These are phyloP conservation scores for Promerops cafer DNA, from an alignment of 2,113 vertebrate species.

Conservation along the genomic window DNA sequence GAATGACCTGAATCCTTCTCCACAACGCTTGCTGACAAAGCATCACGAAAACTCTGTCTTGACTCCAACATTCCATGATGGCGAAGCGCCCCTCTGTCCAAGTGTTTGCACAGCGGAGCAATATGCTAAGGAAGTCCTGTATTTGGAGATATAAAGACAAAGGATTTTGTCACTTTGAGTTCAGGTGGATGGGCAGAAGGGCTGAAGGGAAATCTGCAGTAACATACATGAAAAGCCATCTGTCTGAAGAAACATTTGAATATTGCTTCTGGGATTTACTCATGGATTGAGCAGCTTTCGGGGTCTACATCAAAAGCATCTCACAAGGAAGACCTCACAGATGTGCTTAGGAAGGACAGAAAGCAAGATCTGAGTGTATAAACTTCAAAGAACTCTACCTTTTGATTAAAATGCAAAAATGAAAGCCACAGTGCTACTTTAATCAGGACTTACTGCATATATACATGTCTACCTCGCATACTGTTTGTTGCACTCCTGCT, in stretches of 20 bases:
- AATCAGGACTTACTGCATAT: conserved; percentile 61
- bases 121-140: background rate
- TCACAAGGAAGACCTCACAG: conserved; percentile 53
- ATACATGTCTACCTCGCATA: conserved; percentile 74
- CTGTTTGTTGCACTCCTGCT: conserved; percentile 68
- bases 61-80: conserved; percentile 13
- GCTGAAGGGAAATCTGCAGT: background rate
- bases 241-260: background rate
- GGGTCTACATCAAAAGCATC: conserved; percentile 35
- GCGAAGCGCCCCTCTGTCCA: background rate
- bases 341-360: conserved; percentile 43
- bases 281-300: conserved; percentile 32
- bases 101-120: background rate
- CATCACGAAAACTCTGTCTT: background rate
- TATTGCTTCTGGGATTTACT: conserved; percentile 27
- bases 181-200: background rate
- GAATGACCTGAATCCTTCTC: background rate
- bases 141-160: conserved; percentile 27
- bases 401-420: conserved; percentile 50
- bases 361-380: background rate
- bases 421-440: conserved; percentile 64
- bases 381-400: background rate
- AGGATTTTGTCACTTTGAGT: background rate
- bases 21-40: background rate
- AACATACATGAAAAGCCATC: background rate